Evolutionary conservation across 1,140 invertebrate species (phyloP).

Genomic region (Drosophila lacertosa): DNA sequence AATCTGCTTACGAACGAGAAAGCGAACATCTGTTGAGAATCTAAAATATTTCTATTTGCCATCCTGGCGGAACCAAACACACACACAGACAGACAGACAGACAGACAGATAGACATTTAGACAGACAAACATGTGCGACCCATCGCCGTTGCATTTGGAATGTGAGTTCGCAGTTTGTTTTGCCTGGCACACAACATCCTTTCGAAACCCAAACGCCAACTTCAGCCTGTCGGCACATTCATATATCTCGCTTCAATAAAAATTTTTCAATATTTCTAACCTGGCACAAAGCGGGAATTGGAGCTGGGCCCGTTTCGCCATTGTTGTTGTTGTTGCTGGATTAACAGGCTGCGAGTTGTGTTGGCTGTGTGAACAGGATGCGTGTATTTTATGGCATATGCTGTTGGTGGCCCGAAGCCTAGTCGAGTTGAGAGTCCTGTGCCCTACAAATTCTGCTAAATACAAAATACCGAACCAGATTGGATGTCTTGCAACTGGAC

Average conservation of each 20-base stretch:
- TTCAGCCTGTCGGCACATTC: conserved; percentile 41
- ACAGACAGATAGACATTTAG: background rate
- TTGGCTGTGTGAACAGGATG: conserved; percentile 17
- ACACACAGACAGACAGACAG: too few relatives aligned
- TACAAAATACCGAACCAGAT: conserved; percentile 45
- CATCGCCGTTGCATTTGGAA: conserved; percentile 40
- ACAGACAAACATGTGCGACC: background rate
- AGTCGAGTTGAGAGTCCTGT: conserved; percentile 13
- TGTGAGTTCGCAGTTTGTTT: conserved; percentile 63
- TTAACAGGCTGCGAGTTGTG: conserved; percentile 49
- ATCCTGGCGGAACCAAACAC: background rate
- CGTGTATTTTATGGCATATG: conserved; percentile 55
- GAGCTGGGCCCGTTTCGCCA: conserved; percentile 2
- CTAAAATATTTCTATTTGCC: conserved; percentile 62
- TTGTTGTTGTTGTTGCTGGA: conserved; percentile 62
- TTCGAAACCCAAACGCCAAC: conserved; percentile 13
- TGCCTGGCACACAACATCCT: conserved; percentile 27
- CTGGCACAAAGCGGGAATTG: conserved; percentile 27
- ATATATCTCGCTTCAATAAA: conserved; percentile 71
- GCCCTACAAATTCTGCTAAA: conserved; percentile 53
- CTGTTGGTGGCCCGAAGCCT: conserved; percentile 13
- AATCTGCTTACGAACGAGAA: conserved; percentile 68
- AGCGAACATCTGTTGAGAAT: conserved; percentile 69
- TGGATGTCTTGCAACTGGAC: background rate
- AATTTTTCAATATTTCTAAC: conserved; percentile 77